Evolutionary conservation across 2,888 invertebrate genomes (phyloP).

Genomic region (Xestia rhomboidea): DNA sequence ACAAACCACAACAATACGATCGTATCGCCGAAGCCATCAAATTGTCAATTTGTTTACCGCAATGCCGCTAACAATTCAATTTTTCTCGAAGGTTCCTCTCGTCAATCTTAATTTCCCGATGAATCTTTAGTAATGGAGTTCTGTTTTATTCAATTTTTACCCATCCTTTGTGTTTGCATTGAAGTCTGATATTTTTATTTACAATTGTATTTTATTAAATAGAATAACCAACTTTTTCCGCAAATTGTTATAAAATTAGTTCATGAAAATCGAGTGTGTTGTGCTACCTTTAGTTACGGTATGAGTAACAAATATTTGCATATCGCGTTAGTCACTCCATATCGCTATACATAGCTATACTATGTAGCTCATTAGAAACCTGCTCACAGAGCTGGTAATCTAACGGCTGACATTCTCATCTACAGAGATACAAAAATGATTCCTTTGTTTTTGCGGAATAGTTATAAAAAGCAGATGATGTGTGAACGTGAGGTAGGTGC

Average conservation of each 20-base stretch:
- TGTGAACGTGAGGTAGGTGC: conserved; percentile 39
- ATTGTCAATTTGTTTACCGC: conserved; percentile 53
- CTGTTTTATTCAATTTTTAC: conserved; percentile 32
- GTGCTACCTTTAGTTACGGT: conserved; percentile 13
- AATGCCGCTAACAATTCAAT: conserved; percentile 50
- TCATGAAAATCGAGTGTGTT: conserved; percentile 28
- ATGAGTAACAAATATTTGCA: conserved; percentile 45
- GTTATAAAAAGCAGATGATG: conserved; percentile 45
- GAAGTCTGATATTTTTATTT: conserved; percentile 32
- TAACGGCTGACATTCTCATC: conserved; percentile 44
- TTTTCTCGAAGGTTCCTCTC: conserved; percentile 26
- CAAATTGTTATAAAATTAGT: conserved; percentile 14
- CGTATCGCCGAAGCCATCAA: conserved; percentile 41
- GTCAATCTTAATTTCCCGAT: conserved; percentile 60
- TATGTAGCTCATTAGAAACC: conserved; percentile 40
- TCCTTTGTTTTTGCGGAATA: conserved; percentile 43
- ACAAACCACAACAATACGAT: conserved; percentile 39
- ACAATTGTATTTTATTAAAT: conserved; percentile 4
- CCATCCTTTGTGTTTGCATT: conserved; percentile 4
- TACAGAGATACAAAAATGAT: conserved; percentile 35
- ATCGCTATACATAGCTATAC: conserved; percentile 15
- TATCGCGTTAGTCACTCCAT: conserved; percentile 42
- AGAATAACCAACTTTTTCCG: neutral
- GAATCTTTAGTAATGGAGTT: conserved; percentile 43
- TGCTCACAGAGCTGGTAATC: conserved; percentile 36